Conservation (phyloP, 1,140 invertebrate species). For the Drosophila baimaii region DNA sequence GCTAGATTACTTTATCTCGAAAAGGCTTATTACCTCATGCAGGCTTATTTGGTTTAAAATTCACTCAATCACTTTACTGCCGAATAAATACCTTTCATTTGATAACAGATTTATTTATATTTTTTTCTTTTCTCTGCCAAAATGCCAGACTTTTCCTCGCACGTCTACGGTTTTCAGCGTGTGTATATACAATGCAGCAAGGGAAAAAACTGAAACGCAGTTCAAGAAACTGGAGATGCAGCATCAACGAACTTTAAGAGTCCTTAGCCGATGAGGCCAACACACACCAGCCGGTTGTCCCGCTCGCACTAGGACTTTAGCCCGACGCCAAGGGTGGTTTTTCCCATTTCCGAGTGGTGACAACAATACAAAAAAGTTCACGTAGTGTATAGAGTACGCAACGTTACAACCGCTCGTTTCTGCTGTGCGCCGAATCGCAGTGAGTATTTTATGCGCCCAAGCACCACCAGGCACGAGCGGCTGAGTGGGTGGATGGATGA, state of each 20-base stretch:
- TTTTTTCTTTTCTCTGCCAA: not conserved
- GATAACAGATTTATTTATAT: not conserved
- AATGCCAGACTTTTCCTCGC: conserved; percentile 26
- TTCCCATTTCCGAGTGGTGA: conserved; percentile 27
- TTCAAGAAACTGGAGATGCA: conserved; percentile 65
- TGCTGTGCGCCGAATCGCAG: conserved; percentile 43
- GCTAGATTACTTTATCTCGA: conserved; percentile 3
- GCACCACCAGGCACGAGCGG: conserved; percentile 11
- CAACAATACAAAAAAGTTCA: conserved; percentile 12
- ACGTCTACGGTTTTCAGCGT: conserved; percentile 28
- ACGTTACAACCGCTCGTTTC: conserved; percentile 46
- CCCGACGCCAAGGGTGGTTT: conserved; percentile 51
- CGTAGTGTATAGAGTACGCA: conserved; percentile 55
- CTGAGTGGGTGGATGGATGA: conserved; percentile 26
- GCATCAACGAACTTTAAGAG: conserved; percentile 72
- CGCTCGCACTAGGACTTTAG: conserved; percentile 30
- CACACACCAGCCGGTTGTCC: conserved; percentile 35
- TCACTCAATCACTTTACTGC: conserved; percentile 14
- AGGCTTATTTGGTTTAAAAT: not conserved
- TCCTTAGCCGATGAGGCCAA: conserved; percentile 37
- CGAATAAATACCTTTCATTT: conserved; percentile 20
- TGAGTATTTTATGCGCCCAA: conserved; percentile 22
- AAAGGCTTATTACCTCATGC: not conserved
- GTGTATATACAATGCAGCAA: conserved; percentile 43
- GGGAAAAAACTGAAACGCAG: conserved; percentile 60